phyloP scores from a whole-genome alignment of 2,113 vertebrate species.

The Phalacrocorax carbo region DNA sequence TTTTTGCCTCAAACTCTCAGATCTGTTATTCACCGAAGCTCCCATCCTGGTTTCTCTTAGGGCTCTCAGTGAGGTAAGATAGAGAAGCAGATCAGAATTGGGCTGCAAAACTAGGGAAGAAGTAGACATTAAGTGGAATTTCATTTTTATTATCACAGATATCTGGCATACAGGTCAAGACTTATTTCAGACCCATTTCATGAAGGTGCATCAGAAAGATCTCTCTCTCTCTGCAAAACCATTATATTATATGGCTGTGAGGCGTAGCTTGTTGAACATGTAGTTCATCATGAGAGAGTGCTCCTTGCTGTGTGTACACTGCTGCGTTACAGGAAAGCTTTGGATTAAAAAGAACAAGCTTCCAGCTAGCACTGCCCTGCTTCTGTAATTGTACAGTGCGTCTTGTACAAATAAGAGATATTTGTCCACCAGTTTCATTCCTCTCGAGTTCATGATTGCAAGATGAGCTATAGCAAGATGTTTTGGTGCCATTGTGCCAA shows the following conservation, averaged over 20 bases:
- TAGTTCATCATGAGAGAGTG: background rate
- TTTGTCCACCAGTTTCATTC: accelerated
- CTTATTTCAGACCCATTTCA: background rate
- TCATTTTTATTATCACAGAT: background rate
- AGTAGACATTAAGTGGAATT: background rate
- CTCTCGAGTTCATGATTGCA: background rate
- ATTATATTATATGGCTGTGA: accelerated
- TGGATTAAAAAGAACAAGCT: background rate
- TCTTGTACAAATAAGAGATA: background rate
- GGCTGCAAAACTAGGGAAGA: background rate
- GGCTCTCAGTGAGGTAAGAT: background rate
- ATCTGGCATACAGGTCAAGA: background rate
- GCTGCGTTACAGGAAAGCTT: background rate
- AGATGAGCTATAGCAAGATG: background rate
- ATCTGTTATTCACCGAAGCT: background rate
- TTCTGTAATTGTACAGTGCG: background rate
- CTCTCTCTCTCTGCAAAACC: background rate
- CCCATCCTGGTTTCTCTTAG: background rate
- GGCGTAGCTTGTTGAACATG: background rate
- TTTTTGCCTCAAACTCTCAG: background rate
- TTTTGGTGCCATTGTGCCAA: background rate
- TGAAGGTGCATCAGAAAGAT: background rate
- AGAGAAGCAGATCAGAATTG: background rate
- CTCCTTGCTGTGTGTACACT: background rate
- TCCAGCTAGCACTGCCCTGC: background rate